Percentiles rank a stretch among this genome's conserved stretches.
phyloP scores from a whole-genome alignment of 2,113 vertebrate species.

The Carassius carassius region DNA sequence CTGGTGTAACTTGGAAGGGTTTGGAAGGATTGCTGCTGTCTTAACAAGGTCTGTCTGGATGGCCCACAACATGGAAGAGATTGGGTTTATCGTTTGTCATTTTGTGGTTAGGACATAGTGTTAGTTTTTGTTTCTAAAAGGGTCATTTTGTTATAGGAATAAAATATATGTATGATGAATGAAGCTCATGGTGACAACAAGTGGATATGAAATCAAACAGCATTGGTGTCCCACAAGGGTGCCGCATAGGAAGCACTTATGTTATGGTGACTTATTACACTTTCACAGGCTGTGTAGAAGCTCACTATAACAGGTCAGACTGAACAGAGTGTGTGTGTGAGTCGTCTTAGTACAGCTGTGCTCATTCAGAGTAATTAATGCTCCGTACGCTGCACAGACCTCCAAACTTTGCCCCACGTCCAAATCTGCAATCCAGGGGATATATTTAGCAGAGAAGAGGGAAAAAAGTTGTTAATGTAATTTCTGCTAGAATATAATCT shows the following conservation, averaged over 20 bases:
- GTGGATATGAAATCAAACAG: conserved; percentile 5
- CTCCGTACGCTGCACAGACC: conserved; percentile 47
- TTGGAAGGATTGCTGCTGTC: neutral
- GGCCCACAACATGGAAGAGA: neutral
- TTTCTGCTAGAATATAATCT: conserved; percentile 94
- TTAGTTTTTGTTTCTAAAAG: conserved; percentile 5
- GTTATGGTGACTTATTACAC: conserved; percentile 28
- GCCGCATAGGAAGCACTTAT: neutral
- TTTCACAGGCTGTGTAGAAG: conserved; percentile 19
- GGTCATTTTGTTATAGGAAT: conserved; percentile 11
- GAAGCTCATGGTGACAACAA: conserved; percentile 24
- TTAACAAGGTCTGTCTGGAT: neutral
- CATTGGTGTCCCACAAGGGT: neutral
- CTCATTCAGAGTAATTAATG: conserved; percentile 71
- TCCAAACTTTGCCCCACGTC: conserved; percentile 66
- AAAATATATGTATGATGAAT: neutral
- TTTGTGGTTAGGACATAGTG: conserved; percentile 7
- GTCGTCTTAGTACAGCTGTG: conserved; percentile 40
- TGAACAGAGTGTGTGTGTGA: conserved; percentile 27
- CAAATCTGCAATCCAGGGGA: conserved; percentile 72
- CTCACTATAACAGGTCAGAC: neutral
- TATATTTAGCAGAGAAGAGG: conserved; percentile 81
- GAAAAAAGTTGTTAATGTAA: conserved; percentile 80
- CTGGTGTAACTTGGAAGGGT: neutral
- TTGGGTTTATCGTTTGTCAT: neutral